phyloP scores from a whole-genome alignment of 1,140 invertebrate species.

The Notospermus geniculatus region DNA sequence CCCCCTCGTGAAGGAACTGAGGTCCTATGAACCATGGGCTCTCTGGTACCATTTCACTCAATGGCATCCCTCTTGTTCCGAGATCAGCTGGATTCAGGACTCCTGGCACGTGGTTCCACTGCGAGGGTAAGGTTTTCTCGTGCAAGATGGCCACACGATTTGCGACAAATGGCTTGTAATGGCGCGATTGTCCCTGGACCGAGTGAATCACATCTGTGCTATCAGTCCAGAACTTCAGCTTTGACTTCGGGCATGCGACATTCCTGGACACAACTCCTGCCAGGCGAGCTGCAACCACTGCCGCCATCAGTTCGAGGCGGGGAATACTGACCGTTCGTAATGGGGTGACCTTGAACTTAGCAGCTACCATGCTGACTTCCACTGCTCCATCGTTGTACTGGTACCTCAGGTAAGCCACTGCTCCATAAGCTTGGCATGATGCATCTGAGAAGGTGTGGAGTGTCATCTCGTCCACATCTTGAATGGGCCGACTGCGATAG shows the following conservation, averaged over 20 bases:
- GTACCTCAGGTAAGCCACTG: slow-evolving; percentile 4
- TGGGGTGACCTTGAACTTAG: slow-evolving; percentile 6
- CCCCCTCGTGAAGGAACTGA: slow-evolving; percentile 3
- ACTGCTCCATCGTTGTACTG: slow-evolving; percentile 4
- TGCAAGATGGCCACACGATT: slow-evolving; percentile 51
- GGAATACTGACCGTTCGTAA: background rate
- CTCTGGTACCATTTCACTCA: background rate
- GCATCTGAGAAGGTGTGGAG: slow-evolving; percentile 11
- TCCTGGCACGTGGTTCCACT: slow-evolving; percentile 4
- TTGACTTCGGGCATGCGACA: background rate
- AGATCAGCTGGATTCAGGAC: slow-evolving; percentile 12
- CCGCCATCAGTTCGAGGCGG: slow-evolving; percentile 11
- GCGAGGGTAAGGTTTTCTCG: background rate
- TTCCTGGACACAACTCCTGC: background rate
- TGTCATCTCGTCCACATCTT: background rate
- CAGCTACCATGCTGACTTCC: background rate
- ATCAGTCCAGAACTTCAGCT: slow-evolving; percentile 35
- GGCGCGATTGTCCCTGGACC: slow-evolving; percentile 34
- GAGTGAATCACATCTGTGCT: slow-evolving; percentile 50
- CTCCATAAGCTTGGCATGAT: slow-evolving; percentile 4
- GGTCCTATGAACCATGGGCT: background rate
- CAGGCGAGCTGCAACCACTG: background rate
- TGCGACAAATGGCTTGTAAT: slow-evolving; percentile 48
- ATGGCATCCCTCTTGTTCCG: background rate
- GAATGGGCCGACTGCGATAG: background rate